A percentile compares a stretch with the other conserved stretches of the same genome.
phyloP scores from a whole-genome alignment of 2,888 invertebrate genomes.

The Drosophila lutescens region DNA sequence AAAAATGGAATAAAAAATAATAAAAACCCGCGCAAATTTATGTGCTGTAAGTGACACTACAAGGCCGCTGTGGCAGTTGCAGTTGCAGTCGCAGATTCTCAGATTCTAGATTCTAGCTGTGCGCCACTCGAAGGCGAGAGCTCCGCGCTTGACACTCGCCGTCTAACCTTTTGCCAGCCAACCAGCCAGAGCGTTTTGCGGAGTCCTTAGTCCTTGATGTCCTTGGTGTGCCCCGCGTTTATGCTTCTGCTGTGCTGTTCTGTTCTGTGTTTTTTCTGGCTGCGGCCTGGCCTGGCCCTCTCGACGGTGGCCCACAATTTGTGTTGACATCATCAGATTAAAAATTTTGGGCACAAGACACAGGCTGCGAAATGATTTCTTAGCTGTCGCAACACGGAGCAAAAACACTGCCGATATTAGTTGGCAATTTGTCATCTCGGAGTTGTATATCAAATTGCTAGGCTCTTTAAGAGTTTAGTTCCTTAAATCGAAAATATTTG shows the following conservation, averaged over 20 bases:
- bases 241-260: constrained; percentile 2
- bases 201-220: constrained; percentile 77
- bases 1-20: constrained; percentile 33
- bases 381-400: constrained; percentile 42
- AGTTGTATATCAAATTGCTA: not conserved
- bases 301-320: constrained; percentile 67
- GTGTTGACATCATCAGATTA: constrained; percentile 80
- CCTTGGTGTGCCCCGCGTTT: constrained; percentile 10
- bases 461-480: not conserved
- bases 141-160: constrained; percentile 67
- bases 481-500: no score
- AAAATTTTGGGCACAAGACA: constrained; percentile 74
- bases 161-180: constrained; percentile 72
- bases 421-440: not conserved
- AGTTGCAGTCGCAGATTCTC: constrained; percentile 17
- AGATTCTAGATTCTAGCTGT: constrained; percentile 47
- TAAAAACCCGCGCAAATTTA: constrained; percentile 63
- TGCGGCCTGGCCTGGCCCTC: constrained; percentile 4
- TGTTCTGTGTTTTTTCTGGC: constrained; percentile 14
- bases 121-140: constrained; percentile 50
- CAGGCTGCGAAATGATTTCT: constrained; percentile 68
- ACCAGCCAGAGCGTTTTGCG: constrained; percentile 67
- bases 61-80: constrained; percentile 61
- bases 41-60: constrained; percentile 73
- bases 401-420: constrained; percentile 3